These are phyloP conservation scores for Hydrozoanthus gracilis DNA, from an alignment of 92 coral and sea anemone genomes.

Conservation along the genomic window DNA sequence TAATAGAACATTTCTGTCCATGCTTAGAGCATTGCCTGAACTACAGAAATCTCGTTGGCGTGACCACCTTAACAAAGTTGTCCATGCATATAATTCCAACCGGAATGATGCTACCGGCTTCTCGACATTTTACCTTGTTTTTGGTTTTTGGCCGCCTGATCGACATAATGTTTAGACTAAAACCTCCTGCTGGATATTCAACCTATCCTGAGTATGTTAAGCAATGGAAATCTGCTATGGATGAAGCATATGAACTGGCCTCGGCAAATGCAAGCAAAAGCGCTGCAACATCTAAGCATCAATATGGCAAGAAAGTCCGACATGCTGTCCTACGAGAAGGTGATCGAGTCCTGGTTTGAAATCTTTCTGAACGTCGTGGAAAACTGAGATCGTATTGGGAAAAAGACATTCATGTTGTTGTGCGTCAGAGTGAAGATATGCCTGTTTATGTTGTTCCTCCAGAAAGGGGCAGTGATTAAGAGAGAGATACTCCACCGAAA, in stretches of 20 bases:
- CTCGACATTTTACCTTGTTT: conserved; percentile 57
- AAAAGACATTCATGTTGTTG: conserved; percentile 58
- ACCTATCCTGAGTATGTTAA: conserved; percentile 72
- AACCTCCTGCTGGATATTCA: conserved; percentile 58
- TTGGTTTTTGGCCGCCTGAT: conserved; percentile 56
- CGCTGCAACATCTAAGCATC: conserved; percentile 40
- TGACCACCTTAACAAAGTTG: conserved; percentile 67
- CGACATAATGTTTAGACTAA: conserved; percentile 68
- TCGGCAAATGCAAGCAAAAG: conserved; percentile 45
- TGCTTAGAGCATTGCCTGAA: conserved; percentile 64
- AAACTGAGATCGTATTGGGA: conserved; percentile 71
- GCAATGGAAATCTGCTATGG: conserved; percentile 68
- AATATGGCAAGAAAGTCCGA: conserved; percentile 61
- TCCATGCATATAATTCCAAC: conserved; percentile 74
- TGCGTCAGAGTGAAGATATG: conserved; percentile 55
- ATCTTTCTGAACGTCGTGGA: conserved; percentile 63
- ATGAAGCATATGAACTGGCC: conserved; percentile 65
- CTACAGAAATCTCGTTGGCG: conserved; percentile 73
- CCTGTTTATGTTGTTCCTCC: conserved; percentile 65
- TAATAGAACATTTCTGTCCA: conserved; percentile 64
- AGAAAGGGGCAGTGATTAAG: conserved; percentile 21
- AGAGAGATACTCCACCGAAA: conserved; percentile 52
- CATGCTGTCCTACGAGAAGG: conserved; percentile 51
- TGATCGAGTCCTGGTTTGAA: conserved; percentile 60
- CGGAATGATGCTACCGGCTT: conserved; percentile 71